Base-by-base conservation (phyloP, 2,888 invertebrate species). In the Drosophila kuntzei region DNA sequence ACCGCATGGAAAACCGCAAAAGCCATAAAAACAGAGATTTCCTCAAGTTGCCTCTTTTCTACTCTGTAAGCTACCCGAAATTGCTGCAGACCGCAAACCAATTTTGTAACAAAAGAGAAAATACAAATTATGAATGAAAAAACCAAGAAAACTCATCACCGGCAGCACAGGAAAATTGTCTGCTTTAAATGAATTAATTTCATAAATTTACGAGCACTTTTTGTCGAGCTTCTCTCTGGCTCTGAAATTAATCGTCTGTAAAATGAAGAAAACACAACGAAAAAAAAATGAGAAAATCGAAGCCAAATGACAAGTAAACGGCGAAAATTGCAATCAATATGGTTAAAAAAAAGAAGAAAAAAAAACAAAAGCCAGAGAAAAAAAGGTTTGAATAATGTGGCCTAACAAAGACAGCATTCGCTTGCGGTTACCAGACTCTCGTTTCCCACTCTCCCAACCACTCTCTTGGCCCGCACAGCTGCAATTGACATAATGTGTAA, bases 1-100 rank as follows among this genome's bases (percentile, higher is more conserved):
- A 77, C 82, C 81, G 36, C 79, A 78, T 18, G 60, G 66, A 25
- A 59, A 73, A 85, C 85, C 83, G 67, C 83, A 87, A 83, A 79
- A 74, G 82, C 71, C 82, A 81, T 85, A 79, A 87, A 80, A 79
- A 44, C 88, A 51, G 68, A 79, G 82, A 74, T 79, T 76, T 81
- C 41, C 75, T 68, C 68, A 76, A 76, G 68, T 75, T 75, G 78
- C 62, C 41, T 7, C 41, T 7, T 16, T 7, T 16, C 20, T 39
- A 25, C 32, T 22, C 4, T 20, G 59, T 18, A 59, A 65, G 54
- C 55, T 53, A 43, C 76, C 29, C 12, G 14, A 59, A 75, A 74
- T 80, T 86, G 63, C 71, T 62, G 63, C 34, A 60, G 64, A 83
- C 88, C 88, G 70, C 83, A 83, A 85, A 85, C 73, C 79, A 85